Conservation (phyloP, 1,140 invertebrate species). For the Nylanderia fulva region DNA sequence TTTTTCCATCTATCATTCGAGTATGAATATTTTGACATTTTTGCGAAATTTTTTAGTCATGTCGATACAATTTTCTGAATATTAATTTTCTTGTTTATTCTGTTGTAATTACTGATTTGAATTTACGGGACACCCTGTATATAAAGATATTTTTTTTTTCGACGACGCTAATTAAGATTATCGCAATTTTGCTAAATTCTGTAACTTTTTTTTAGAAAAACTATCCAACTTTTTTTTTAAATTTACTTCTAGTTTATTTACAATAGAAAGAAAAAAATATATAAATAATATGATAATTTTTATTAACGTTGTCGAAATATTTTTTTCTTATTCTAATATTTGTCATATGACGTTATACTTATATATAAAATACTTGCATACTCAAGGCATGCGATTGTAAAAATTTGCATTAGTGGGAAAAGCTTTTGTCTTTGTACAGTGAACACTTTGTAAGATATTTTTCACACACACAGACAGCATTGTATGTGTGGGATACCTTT, state of each 20-base stretch:
- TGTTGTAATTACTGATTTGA: too few relatives aligned
- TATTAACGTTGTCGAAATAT: not conserved
- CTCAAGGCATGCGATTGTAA: slow-evolving; percentile 19
- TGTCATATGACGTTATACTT: not conserved
- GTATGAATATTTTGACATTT: too few relatives aligned
- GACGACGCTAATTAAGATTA: not conserved
- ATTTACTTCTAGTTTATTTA: not conserved
- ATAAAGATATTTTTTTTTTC: slow-evolving; percentile 7
- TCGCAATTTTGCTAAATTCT: not conserved
- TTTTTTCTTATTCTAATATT: not conserved
- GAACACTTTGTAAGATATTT: slow-evolving; percentile 50
- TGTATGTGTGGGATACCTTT: slow-evolving; percentile 82
- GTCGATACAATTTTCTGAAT: too few relatives aligned
- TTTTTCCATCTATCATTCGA: too few relatives aligned
- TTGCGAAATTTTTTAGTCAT: too few relatives aligned
- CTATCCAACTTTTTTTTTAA: slow-evolving; percentile 21
- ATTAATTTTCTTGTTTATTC: not conserved
- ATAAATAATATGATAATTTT: not conserved
- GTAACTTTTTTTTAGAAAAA: not conserved
- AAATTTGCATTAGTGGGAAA: slow-evolving; percentile 24
- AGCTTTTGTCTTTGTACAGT: slow-evolving; percentile 35
- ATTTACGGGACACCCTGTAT: slow-evolving; percentile 3
- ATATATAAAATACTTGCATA: not conserved
- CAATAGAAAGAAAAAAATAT: not conserved
- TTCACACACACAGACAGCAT: slow-evolving; percentile 81